A percentile compares a stretch with the other conserved stretches of the same genome.
Evolutionary conservation across 2,797 vertebrate genomes (phyloP).

Genomic region (Apogon talboti): DNA sequence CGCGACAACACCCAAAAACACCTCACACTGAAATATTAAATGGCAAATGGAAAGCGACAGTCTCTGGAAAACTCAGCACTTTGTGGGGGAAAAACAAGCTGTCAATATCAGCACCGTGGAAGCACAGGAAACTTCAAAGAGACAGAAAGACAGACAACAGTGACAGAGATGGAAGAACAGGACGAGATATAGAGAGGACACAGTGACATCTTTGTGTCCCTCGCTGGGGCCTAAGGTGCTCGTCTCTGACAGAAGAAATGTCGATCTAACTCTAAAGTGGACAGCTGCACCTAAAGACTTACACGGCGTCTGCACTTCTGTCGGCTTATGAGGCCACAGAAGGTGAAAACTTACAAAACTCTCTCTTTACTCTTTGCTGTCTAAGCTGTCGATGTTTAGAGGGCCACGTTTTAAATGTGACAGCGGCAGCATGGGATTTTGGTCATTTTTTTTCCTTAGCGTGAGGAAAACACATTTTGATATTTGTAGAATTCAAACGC

Average conservation of each 20-base stretch:
- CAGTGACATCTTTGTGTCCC: constrained; percentile 49
- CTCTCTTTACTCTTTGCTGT: neutral
- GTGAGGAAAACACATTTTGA: constrained; percentile 3
- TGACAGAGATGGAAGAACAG: constrained; percentile 37
- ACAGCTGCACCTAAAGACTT: constrained; percentile 45
- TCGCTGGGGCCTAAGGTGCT: constrained; percentile 42
- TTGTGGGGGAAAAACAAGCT: constrained; percentile 71
- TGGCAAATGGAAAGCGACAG: constrained; percentile 80
- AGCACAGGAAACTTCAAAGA: constrained; percentile 36
- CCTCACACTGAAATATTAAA: constrained; percentile 81
- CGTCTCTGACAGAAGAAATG: constrained; percentile 50
- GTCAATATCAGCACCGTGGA: constrained; percentile 61
- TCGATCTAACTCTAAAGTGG: constrained; percentile 53
- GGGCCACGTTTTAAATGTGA: neutral
- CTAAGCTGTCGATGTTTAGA: no score
- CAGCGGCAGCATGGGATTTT: no score
- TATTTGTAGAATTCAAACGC: constrained; percentile 1
- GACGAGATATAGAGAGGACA: constrained; percentile 22
- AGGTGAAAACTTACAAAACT: constrained; percentile 4
- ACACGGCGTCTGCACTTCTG: constrained; percentile 16
- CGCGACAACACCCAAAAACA: constrained; percentile 57
- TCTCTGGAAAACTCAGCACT: constrained; percentile 73
- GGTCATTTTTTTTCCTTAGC: neutral
- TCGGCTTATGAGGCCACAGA: neutral
- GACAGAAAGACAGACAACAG: constrained; percentile 34